Evolutionary conservation across 2,888 invertebrate species (phyloP), one percentile per base, ranked within the genome.

Genomic region (Dendrolimus pini): DNA sequence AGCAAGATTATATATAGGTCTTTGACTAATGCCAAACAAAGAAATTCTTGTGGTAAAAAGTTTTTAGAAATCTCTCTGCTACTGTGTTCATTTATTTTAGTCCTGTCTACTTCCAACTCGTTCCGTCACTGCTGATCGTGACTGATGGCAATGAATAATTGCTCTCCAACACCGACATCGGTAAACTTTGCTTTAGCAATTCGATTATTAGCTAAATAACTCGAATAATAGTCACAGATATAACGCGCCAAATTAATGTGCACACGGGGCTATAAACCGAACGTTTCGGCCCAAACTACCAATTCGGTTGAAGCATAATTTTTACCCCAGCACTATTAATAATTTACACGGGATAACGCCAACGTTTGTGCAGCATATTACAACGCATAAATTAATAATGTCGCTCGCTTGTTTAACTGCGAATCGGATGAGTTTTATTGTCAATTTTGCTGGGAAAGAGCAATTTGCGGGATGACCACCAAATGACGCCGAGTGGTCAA

Each of bases 371-470:
- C 87, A 83, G 87, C 84, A 89, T 90, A 89, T 90, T 90, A 90
- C 89, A 88, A 80, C 82, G 85, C 90, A 89, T 90, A 90, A 90
- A 89, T 90, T 90, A 89, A 90, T 90, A 89, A 89, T 88, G 88
- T 85, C 85, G 84, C 80, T 83, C 87, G 89, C 89, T 84, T 89
- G 88, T 89, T 90, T 89, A 88, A 89, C 89, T 90, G 89, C 89
- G 90, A 90, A 89, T 89, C 89, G 85, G 89, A 89, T 89, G 89
- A 89, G 86, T 90, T 90, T 90, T 90, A 90, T 90, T 90, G 90
- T 88, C 90, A 89, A 90, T 90, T 85, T 89, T 85, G 90, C 84
- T 87, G 85, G 86, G 84, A 86, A 86, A 89, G 87, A 83, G 90
- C 89, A 89, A 89, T 90, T 90, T 90, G 89, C 82, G 89, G 89